Evolutionary conservation across 1,140 invertebrate genomes (phyloP).

Genomic region (Leptopilina boulardi): DNA sequence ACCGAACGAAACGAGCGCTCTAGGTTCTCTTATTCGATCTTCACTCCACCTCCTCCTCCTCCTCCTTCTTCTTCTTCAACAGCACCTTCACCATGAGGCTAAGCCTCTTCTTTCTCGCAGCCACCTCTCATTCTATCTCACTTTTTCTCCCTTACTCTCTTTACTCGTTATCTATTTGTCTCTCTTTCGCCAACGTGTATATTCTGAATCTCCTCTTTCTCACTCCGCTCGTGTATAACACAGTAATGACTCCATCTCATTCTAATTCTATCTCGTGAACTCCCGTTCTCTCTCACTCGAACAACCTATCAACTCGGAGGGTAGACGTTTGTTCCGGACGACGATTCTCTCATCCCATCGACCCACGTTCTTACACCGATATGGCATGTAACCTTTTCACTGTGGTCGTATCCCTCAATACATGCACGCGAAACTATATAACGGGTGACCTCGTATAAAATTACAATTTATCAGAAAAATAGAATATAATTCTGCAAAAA

Average conservation of each 20-base stretch:
- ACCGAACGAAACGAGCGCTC: conserved; percentile 59
- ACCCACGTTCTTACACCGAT: conserved; percentile 74
- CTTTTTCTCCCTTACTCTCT: conserved; percentile 41
- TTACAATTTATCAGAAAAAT: too few species aligned
- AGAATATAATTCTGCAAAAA: background rate
- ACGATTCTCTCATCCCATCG: conserved; percentile 74
- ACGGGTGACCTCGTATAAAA: background rate
- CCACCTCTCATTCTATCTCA: conserved; percentile 30
- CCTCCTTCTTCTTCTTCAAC: conserved; percentile 47
- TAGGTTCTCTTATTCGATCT: conserved; percentile 59
- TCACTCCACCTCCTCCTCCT: conserved; percentile 52
- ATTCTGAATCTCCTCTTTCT: conserved; percentile 52
- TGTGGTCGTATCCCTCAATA: conserved; percentile 55
- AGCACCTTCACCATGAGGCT: conserved; percentile 34
- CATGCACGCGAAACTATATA: background rate
- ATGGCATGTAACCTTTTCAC: conserved; percentile 66
- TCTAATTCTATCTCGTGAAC: conserved; percentile 75
- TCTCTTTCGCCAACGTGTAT: conserved; percentile 23
- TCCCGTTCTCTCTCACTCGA: conserved; percentile 69
- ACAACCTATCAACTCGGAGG: conserved; percentile 77
- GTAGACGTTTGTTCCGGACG: conserved; percentile 73
- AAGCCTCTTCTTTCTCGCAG: conserved; percentile 37
- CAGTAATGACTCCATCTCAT: conserved; percentile 57
- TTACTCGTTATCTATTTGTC: conserved; percentile 39
- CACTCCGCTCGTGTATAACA: conserved; percentile 46